Base-by-base conservation (phyloP, 2,797 vertebrate genomes). In the Thunnus albacares region DNA sequence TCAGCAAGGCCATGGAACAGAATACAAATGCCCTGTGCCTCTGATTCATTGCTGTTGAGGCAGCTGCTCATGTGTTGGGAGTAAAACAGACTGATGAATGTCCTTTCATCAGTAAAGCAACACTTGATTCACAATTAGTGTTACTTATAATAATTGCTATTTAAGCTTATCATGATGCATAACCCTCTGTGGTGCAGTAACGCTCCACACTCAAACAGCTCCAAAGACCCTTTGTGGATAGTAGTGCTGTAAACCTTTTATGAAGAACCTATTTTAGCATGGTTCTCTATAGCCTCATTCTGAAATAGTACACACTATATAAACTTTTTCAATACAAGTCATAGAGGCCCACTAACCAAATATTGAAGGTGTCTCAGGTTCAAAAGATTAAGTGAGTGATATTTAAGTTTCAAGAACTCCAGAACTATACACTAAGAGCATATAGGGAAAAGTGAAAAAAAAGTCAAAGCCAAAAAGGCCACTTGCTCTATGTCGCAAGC, bases 1-100 rank as follows among this genome's bases (percentile, higher is more conserved):
- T 89, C 89, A 88, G 85, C 84, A 89, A 82, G 81, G 89, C 80
- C 68, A 13, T 56, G 55, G 67, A 79, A 58, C 33, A 24, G 81
- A 89, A 87, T 85, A 80, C 63, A 80, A 82, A 87, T 80, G 47
- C 60, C 65, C 68, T 1, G 26, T 24, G 28, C 6, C 35, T 73
- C 71, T 73, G 56, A 83, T 77, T 85, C 71, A 87, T 66, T 69
- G 26, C 53, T 71, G 67, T 41, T 68, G 52, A 81, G 80, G 52
- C 64, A 49, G 4, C 56, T 30, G 33, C 22, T 69, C 33, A 63
- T 41, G 15, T 61, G 45, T 51, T n/a, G 45, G 24, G 22, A 61
- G 33, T n/a, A 24, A 74, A 59, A 58, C 11, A 24, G 26, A 10
- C 52, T 64, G 49, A 47, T 15, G 59, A 57, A 66, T 58, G 24